Evolutionary conservation across 2,888 invertebrate genomes (phyloP), one percentile per base, ranked within the genome.

Genomic region (Clivina fossor): DNA sequence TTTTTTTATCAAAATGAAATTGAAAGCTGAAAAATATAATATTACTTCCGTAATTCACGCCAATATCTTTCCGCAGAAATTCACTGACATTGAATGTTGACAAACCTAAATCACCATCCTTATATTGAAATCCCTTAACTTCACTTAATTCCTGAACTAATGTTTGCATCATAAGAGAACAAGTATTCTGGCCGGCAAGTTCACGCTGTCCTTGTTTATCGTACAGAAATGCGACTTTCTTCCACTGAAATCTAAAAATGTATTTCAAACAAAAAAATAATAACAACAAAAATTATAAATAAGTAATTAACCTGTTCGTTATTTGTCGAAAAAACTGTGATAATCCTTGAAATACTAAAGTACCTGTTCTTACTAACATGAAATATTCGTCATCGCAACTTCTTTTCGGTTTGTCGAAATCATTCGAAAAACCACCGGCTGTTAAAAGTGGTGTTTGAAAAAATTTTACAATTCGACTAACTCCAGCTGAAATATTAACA

Each of bases 391-490:
- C 81, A 0, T 76, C 73, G 64, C 86, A 87, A 2, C 76, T 75
- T 1, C 79, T 83, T 69, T 92, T 92, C 13, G 80, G 78, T 48
- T 78, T 75, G 20, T 85, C 84, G 69, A 91, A 93, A 72, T 92
- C 91, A 64, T 80, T 85, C 0, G 88, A 85, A 57, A 90, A 83
- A 0, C 88, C 93, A 0, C 90, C 91, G 0, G 89, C 86, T 0
- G 92, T 88, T 47, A 93, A 76, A 9, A 92, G 72, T 0, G 93
- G 92, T 0, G 82, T 83, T 5, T 85, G 85, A 11, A 89, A 79
- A 69, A 88, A 90, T 72, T 90, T 90, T 19, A 85, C 81, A 58
- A 90, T 83, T 33, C 93, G 79, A 7, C 85, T 90, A 19, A 90
- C 87, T 4, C 86, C 85, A 11, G 93, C 93, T 92, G 77, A 40